Evolutionary conservation across 2,888 invertebrate genomes (phyloP).

Genomic region (Cheilosia soror): DNA sequence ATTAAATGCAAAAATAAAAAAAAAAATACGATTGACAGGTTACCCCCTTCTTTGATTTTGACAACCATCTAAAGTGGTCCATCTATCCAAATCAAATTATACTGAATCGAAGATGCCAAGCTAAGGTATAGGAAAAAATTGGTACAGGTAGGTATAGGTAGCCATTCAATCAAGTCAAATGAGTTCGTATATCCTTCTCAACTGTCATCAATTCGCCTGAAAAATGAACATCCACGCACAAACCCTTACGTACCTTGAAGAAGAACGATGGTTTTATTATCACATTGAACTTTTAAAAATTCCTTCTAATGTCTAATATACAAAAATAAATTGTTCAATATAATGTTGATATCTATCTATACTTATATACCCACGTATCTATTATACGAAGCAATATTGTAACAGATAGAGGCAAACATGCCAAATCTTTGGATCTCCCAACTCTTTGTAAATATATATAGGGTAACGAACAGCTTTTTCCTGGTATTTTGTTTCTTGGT

Average conservation of each 20-base stretch:
- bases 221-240: background rate
- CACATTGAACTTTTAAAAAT: slow-evolving; percentile 56
- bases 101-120: too few relatives aligned
- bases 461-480: slow-evolving; percentile 38
- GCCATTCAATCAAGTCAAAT: slow-evolving; percentile 9
- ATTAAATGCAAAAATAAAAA: too few relatives aligned
- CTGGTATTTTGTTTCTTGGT: slow-evolving; percentile 51
- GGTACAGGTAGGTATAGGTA: background rate
- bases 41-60: too few relatives aligned
- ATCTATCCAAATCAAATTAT: too few relatives aligned
- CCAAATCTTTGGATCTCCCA: slow-evolving; percentile 56
- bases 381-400: slow-evolving; percentile 18
- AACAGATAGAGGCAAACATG: slow-evolving; percentile 53
- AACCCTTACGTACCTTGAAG: background rate
- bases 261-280: slow-evolving; percentile 8
- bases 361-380: slow-evolving; percentile 3
- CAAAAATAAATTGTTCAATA: background rate
- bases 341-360: background rate
- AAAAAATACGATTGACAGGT: too few relatives aligned
- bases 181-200: background rate
- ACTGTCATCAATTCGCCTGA: background rate
- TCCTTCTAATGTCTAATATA: slow-evolving; percentile 17
- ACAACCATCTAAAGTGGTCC: too few relatives aligned
- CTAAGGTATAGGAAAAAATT: too few relatives aligned
- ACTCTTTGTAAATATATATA: slow-evolving; percentile 23